Evolutionary conservation across 2,797 vertebrate genomes (phyloP).

Genomic region (Enteromius radiatus): DNA sequence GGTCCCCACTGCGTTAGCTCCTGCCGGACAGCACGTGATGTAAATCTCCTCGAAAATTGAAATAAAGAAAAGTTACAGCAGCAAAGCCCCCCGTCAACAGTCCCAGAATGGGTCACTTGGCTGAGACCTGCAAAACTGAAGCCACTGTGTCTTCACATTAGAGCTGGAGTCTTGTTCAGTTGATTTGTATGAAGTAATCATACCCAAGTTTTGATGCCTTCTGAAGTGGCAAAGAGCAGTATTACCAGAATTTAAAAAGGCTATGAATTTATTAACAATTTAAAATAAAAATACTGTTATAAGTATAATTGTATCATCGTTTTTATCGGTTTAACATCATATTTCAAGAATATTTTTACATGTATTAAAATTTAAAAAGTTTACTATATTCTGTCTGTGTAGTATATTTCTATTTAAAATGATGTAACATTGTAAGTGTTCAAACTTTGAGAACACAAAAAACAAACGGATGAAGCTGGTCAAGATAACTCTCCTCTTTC

Average conservation of each 20-base stretch:
- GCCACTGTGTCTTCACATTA: background rate
- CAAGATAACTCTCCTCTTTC: background rate
- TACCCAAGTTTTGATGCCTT: background rate
- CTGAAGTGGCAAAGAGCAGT: background rate
- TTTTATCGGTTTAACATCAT: background rate
- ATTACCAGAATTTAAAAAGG: background rate
- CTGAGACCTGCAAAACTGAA: background rate
- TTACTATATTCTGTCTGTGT: background rate
- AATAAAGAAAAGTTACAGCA: constrained; percentile 49
- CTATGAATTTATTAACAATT: background rate
- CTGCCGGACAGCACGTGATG: constrained; percentile 28
- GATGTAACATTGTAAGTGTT: background rate
- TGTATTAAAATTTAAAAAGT: background rate
- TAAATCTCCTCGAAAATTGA: constrained; percentile 24
- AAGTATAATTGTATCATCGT: too few species aligned
- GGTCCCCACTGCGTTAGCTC: background rate
- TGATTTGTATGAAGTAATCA: background rate
- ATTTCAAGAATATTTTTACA: background rate
- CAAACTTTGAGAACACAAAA: background rate
- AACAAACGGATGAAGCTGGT: background rate
- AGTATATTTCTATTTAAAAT: background rate
- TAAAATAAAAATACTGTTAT: background rate
- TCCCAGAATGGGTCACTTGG: constrained; percentile 62
- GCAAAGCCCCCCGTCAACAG: constrained; percentile 8
- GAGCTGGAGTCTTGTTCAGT: background rate